These are phyloP conservation scores for Chironomus striatipennis DNA, from an alignment of 1,140 invertebrate species.

Conservation along the genomic window DNA sequence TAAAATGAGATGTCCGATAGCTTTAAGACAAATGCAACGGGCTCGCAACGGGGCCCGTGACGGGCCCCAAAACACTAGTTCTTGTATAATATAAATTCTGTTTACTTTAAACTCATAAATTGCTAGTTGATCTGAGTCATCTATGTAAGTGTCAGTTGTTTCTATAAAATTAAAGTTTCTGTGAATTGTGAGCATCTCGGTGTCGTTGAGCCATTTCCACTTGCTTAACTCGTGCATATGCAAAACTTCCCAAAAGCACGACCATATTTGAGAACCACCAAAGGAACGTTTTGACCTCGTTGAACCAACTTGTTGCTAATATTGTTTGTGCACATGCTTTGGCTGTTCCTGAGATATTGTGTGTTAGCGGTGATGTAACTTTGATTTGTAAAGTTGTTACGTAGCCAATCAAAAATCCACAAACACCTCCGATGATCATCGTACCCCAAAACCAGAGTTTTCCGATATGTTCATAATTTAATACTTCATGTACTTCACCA, in stretches of 20 bases:
- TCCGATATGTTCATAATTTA: conserved; percentile 59
- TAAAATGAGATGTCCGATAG: no score
- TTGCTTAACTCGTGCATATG: conserved; percentile 88
- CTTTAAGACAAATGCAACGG: no score
- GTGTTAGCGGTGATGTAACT: conserved; percentile 95
- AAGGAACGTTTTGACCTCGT: conserved; percentile 70
- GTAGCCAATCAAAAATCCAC: conserved; percentile 95
- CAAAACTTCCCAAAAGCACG: conserved; percentile 79
- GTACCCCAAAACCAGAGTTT: conserved; percentile 67
- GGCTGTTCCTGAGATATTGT: conserved; percentile 98
- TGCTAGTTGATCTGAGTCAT: no score
- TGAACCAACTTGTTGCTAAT: conserved; percentile 84
- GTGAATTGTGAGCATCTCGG: conserved; percentile 25
- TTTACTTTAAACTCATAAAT: no score
- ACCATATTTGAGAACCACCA: conserved; percentile 96
- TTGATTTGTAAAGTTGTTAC: conserved; percentile 95
- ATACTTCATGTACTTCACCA: conserved; percentile 67
- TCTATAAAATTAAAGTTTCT: conserved; percentile 31
- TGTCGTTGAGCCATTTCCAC: conserved; percentile 63
- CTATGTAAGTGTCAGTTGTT: no score
- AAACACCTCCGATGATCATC: conserved; percentile 83
- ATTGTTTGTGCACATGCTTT: conserved; percentile 98
- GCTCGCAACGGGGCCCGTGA: no score
- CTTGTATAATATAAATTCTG: no score
- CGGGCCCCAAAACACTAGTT: no score